phyloP scores from a whole-genome alignment of 2,113 vertebrate genomes.

The Harpagus bidentatus region DNA sequence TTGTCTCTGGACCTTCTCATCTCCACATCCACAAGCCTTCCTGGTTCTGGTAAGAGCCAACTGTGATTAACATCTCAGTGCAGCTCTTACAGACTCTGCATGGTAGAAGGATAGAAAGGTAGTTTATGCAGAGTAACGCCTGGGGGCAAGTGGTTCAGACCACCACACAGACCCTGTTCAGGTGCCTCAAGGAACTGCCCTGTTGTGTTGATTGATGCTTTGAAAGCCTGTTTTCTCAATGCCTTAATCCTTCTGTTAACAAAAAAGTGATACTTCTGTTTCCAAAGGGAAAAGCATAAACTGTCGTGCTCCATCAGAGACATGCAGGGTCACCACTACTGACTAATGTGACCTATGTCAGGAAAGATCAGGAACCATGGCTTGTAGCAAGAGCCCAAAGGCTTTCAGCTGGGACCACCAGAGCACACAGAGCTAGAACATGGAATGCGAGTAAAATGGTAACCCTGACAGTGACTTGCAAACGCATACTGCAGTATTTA shows the following conservation, averaged over 20 bases:
- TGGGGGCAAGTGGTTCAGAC: neutral
- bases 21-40: neutral
- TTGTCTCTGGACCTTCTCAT: neutral
- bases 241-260: neutral
- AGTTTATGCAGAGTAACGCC: neutral
- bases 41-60: neutral
- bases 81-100: neutral
- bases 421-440: neutral
- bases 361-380: neutral
- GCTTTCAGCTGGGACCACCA: neutral
- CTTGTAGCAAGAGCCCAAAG: neutral
- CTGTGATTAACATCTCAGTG: neutral
- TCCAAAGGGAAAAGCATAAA: neutral
- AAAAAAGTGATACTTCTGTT: neutral
- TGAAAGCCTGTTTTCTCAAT: neutral
- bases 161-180: neutral
- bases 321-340: neutral
- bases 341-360: accelerated
- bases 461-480: neutral
- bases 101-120: neutral
- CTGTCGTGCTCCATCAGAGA: neutral
- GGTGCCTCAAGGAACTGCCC: neutral
- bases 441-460: neutral
- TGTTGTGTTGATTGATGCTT: neutral
- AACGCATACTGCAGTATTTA: neutral